Evolutionary conservation across 1,140 invertebrate species (phyloP), one percentile per base, ranked within the genome.

Genomic region (Phymastichus coffea): DNA sequence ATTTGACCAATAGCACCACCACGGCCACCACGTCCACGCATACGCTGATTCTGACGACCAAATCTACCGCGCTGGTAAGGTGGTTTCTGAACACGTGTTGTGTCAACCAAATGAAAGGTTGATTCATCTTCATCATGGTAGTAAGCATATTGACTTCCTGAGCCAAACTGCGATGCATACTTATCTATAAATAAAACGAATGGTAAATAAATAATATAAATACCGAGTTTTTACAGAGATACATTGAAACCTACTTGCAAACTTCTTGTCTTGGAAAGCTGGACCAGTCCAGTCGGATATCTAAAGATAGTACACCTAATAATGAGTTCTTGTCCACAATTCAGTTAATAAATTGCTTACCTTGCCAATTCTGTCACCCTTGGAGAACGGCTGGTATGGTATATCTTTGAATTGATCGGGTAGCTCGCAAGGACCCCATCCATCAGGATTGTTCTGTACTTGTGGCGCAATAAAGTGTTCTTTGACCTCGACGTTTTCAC

Each of bases 121-220:
- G 91, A 95, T 78, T 99, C 96, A 80, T 99, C 96, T 75, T 99
- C 96, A 70, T 98, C 95, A 73, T 98, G 96, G 74, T 92, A 97
- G 71, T 98, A 99, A 1, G 96, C 91, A 83, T 98, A 98, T 69
- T 97, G 95, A 72, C 88, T 95, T 26, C 92, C 92, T 61, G 91
- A 89, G 26, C 95, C 95, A 83, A 97, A 98, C 66, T 95, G 93
- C 25, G 95, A 97, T 49, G 90, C 87, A 78, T 98, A 98, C 77
- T 98, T 98, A 73, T 93, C 94, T 97, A 67, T 15, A 84, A 82
- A 72, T 66, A 57, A 55, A 33, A 33, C 12, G 6, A 33, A 33
- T 33, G 12, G 28, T 33, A 7, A 33, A 7, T 33, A 33, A 33
- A 33, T 33, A 33, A 7, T 33, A 12, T 33, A 33, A 33, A 33